These are phyloP conservation scores for Siderastrea radians DNA, from an alignment of 92 coral and sea anemone species.

Conservation along the genomic window DNA sequence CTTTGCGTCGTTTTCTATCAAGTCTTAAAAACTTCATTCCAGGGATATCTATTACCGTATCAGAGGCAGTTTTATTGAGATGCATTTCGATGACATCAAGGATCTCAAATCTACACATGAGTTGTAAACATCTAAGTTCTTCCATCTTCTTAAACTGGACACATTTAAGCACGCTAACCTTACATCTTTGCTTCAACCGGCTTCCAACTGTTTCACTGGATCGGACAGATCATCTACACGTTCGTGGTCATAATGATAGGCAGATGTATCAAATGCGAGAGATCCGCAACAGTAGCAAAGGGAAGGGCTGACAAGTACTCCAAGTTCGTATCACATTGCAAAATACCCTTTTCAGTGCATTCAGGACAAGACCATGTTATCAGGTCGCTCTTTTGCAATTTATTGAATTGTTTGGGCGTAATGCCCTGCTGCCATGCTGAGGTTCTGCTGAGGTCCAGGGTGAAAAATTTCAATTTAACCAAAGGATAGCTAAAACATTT, in stretches of 20 bases:
- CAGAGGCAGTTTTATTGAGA: conserved; percentile 18
- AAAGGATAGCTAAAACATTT: too few species aligned
- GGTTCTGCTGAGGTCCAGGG: too few species aligned
- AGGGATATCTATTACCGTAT: conserved; percentile 5
- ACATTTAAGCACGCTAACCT: conserved; percentile 22
- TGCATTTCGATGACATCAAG: conserved; percentile 47
- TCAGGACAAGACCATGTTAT: conserved; percentile 5
- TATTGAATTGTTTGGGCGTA: conserved; percentile 25
- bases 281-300: not conserved
- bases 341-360: conserved; percentile 9
- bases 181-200: conserved; percentile 22
- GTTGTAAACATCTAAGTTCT: conserved; percentile 38
- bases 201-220: conserved; percentile 26
- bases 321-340: not conserved
- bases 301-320: not conserved
- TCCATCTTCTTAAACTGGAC: conserved; percentile 25
- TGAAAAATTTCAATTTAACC: too few species aligned
- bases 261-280: not conserved
- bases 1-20: conserved; percentile 51
- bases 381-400: conserved; percentile 11
- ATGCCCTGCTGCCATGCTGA: not conserved
- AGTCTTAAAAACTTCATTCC: conserved; percentile 45
- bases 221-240: not conserved
- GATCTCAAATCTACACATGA: conserved; percentile 48
- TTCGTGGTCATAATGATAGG: not conserved